Evolutionary conservation across 2,113 vertebrate genomes (phyloP).

Genomic region (Gambusia affinis): DNA sequence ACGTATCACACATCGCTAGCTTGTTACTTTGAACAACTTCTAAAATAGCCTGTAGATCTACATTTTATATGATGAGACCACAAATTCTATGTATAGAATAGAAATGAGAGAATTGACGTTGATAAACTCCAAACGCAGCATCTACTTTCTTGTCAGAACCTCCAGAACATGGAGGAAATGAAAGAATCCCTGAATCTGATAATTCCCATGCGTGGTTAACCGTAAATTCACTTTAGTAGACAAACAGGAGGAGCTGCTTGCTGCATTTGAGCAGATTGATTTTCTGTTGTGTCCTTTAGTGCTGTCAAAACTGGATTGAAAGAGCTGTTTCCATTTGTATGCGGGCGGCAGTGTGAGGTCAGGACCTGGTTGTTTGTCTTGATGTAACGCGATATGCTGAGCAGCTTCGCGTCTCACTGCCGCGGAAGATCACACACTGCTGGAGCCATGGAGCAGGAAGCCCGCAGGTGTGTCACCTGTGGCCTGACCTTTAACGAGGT

Average conservation of each 20-base stretch:
- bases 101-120: no score
- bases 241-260: neutral
- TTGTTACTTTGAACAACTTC: no score
- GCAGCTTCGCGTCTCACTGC: conserved; percentile 41
- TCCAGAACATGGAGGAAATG: no score
- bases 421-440: conserved; percentile 44
- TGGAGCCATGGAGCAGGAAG: conserved; percentile 57
- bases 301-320: conserved; percentile 42
- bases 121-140: no score
- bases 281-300: conserved; percentile 11
- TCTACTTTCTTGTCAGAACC: no score
- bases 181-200: no score
- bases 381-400: conserved; percentile 66
- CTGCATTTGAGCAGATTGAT: neutral
- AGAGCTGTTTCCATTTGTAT: conserved; percentile 57
- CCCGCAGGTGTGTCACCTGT: conserved; percentile 49
- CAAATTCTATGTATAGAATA: no score
- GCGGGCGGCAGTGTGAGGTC: conserved; percentile 43
- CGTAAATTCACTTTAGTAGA: neutral
- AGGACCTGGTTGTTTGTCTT: conserved; percentile 51
- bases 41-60: no score
- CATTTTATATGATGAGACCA: no score
- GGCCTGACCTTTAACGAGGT: conserved; percentile 73
- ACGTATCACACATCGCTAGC: no score
- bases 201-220: neutral